Conservation (phyloP, 2,797 vertebrate genomes). For the Borostomias antarcticus region DNA sequence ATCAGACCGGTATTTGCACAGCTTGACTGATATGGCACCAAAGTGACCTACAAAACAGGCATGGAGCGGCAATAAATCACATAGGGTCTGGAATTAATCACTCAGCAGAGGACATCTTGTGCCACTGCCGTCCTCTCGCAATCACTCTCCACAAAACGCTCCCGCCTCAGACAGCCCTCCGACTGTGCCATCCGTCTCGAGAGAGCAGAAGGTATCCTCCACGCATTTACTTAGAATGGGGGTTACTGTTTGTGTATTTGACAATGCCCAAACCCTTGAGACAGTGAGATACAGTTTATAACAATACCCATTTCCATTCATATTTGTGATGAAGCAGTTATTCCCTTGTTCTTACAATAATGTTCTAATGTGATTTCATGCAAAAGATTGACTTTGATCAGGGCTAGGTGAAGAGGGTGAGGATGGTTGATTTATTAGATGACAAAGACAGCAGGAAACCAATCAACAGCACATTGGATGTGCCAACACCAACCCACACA, state of each 20-base stretch:
- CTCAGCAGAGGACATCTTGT: conserved; percentile 73
- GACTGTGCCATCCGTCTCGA: conserved; percentile 28
- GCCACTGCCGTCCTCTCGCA: conserved; percentile 66
- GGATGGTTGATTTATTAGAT: conserved; percentile 66
- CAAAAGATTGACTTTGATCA: conserved; percentile 22
- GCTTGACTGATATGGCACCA: conserved; percentile 76
- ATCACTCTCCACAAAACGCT: conserved; percentile 65
- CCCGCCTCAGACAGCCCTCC: conserved; percentile 26
- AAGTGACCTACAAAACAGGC: conserved; percentile 77
- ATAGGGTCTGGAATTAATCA: conserved; percentile 73
- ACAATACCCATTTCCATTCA: background rate
- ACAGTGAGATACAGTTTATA: conserved; percentile 17
- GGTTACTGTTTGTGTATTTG: conserved; percentile 60
- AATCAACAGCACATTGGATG: conserved; percentile 62
- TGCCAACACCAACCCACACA: conserved; percentile 56
- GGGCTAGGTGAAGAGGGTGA: conserved; percentile 16
- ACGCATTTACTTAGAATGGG: conserved; percentile 52
- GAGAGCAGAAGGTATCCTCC: conserved; percentile 54
- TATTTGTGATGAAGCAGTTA: too few relatives aligned
- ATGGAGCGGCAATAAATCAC: conserved; percentile 76
- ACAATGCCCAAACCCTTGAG: conserved; percentile 24
- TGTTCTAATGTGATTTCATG: background rate
- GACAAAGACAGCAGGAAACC: conserved; percentile 59
- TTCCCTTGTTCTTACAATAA: background rate
- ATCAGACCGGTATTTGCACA: conserved; percentile 77